Evolutionary conservation across 2,113 vertebrate genomes (phyloP).

Genomic region (Epinephelus moara): DNA sequence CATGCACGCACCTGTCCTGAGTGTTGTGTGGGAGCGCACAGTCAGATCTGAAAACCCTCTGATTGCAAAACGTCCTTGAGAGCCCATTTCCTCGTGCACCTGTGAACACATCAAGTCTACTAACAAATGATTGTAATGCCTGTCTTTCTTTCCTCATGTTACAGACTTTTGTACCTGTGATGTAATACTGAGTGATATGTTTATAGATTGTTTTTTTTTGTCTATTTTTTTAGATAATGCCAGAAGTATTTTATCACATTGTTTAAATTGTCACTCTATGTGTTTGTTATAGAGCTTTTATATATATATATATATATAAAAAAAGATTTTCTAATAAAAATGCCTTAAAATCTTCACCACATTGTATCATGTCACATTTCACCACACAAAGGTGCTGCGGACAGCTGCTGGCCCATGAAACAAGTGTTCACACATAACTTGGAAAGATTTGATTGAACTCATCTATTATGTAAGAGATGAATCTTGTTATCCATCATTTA

Average conservation of each 20-base stretch:
- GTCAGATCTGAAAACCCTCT: slow-evolving; percentile 79
- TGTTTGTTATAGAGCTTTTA: slow-evolving; percentile 70
- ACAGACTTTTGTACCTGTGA: slow-evolving; percentile 45
- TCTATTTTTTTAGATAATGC: slow-evolving; percentile 51
- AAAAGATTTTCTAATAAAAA: slow-evolving; percentile 71
- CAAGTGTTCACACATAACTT: slow-evolving; percentile 26
- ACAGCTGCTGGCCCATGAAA: not conserved
- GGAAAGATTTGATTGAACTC: slow-evolving; percentile 34
- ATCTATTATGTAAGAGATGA: slow-evolving; percentile 71
- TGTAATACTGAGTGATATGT: slow-evolving; percentile 43
- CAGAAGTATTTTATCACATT: slow-evolving; percentile 68
- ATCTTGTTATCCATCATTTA: slow-evolving; percentile 59
- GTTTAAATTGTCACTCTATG: slow-evolving; percentile 46
- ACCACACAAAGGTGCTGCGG: not conserved
- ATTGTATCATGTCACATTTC: slow-evolving; percentile 1
- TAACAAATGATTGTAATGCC: slow-evolving; percentile 49
- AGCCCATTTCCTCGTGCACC: not conserved
- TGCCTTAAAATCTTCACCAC: slow-evolving; percentile 15
- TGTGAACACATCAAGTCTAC: slow-evolving; percentile 51
- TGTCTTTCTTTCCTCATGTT: slow-evolving; percentile 22
- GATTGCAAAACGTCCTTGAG: slow-evolving; percentile 54
- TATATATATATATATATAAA: slow-evolving; percentile 7
- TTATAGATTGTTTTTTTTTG: slow-evolving; percentile 30
- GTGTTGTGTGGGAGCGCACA: slow-evolving; percentile 11
- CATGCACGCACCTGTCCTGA: not conserved